Evolutionary conservation across 2,113 vertebrate species (phyloP).

Genomic region (Protobothrops mucrosquamatus): DNA sequence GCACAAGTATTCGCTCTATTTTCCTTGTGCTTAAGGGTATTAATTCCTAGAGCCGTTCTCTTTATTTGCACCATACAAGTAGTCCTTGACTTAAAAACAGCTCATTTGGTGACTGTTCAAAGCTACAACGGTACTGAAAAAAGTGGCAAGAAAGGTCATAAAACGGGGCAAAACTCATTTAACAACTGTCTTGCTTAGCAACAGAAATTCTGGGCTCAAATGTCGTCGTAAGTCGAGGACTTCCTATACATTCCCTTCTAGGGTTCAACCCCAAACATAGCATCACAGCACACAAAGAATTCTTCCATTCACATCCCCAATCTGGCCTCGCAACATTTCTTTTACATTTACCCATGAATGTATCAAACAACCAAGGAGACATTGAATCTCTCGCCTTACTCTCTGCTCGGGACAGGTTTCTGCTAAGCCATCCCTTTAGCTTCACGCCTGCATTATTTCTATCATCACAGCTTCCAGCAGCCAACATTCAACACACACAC

Average conservation of each 20-base stretch:
- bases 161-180: no score
- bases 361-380: not conserved
- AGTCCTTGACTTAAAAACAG: not conserved
- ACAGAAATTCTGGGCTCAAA: not conserved
- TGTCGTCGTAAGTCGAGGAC: not conserved
- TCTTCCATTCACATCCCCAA: not conserved
- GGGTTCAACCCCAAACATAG: not conserved
- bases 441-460: not conserved
- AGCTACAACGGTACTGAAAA: not conserved
- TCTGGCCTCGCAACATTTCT: not conserved
- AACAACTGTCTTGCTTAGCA: not conserved
- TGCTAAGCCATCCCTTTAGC: not conserved
- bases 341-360: not conserved
- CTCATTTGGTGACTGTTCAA: not conserved
- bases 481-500: not conserved
- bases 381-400: not conserved
- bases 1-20: not conserved
- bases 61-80: not conserved
- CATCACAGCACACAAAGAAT: not conserved
- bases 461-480: not conserved
- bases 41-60: not conserved
- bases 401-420: not conserved
- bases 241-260: not conserved
- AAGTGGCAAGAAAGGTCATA: no score
- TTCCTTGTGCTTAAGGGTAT: not conserved